These are phyloP conservation scores for Trachelus troglodyta DNA, from an alignment of 2,888 invertebrate genomes.

Conservation along the genomic window DNA sequence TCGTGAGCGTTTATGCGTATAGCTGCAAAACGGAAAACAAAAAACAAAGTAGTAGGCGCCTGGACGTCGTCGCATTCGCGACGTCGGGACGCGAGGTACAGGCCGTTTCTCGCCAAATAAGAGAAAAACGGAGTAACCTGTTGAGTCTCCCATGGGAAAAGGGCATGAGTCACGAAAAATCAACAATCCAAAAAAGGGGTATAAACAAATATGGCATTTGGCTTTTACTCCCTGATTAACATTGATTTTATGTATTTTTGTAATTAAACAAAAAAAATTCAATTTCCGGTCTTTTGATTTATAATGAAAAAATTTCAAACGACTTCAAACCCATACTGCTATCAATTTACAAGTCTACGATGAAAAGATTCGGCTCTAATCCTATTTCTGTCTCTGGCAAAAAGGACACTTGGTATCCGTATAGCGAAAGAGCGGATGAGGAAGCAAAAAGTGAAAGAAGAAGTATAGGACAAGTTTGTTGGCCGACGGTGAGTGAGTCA, in stretches of 20 bases:
- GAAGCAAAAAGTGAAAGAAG: conserved; percentile 25
- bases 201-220: neutral
- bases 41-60: neutral
- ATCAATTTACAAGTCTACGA: conserved; percentile 37
- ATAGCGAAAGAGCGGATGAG: conserved; percentile 15
- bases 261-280: neutral
- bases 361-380: conserved; percentile 25
- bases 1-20: neutral
- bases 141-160: neutral
- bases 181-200: neutral
- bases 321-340: conserved; percentile 23
- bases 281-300: neutral
- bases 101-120: conserved; percentile 25
- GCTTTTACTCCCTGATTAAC: neutral
- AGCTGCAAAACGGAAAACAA: neutral
- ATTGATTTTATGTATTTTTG: neutral
- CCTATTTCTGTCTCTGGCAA: conserved; percentile 33
- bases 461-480: conserved; percentile 19
- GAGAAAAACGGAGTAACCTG: neutral
- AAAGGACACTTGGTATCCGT: conserved; percentile 23
- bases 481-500: conserved; percentile 31
- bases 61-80: conserved; percentile 3
- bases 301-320: neutral
- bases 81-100: conserved; percentile 25
- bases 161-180: neutral